A percentile compares a stretch with the other conserved stretches of the same genome.
Conservation (phyloP, 2,888 invertebrate species). For the Drosophila parthenogenetica region DNA sequence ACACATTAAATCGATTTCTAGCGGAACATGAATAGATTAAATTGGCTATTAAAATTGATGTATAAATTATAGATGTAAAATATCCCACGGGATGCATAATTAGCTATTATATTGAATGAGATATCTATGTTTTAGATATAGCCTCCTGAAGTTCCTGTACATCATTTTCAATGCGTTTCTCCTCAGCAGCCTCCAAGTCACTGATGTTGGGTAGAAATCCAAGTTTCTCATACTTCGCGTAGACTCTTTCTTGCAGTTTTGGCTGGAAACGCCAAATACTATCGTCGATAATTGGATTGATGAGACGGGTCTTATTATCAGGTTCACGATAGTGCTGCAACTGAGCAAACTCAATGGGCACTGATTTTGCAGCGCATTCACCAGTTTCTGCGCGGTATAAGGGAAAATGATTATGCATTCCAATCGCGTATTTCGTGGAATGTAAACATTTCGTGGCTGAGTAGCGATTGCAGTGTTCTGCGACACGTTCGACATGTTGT, state of each 20-base stretch:
- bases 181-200: conserved; percentile 26
- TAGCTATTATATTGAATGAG: background rate
- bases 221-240: conserved; percentile 85
- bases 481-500: conserved; percentile 94
- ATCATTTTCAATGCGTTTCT: conserved; percentile 36
- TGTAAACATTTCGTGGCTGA: conserved; percentile 97
- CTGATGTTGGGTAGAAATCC: conserved; percentile 86
- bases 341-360: conserved; percentile 92
- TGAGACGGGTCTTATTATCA: conserved; percentile 91
- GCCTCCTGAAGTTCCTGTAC: conserved; percentile 44
- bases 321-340: conserved; percentile 96
- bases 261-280: conserved; percentile 94
- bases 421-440: conserved; percentile 93
- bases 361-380: conserved; percentile 92
- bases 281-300: conserved; percentile 92
- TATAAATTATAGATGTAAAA: too few relatives aligned
- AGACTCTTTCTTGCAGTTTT: conserved; percentile 87
- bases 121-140: conserved; percentile 16
- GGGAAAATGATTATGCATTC: conserved; percentile 96
- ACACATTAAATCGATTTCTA: too few relatives aligned
- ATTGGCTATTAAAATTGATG: too few relatives aligned
- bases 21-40: too few relatives aligned
- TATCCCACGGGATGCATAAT: too few relatives aligned
- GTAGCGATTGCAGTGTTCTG: conserved; percentile 94
- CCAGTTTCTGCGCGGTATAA: conserved; percentile 89